Evolutionary conservation across 2,797 vertebrate species (phyloP).

Genomic region (Sus cebifrons): DNA sequence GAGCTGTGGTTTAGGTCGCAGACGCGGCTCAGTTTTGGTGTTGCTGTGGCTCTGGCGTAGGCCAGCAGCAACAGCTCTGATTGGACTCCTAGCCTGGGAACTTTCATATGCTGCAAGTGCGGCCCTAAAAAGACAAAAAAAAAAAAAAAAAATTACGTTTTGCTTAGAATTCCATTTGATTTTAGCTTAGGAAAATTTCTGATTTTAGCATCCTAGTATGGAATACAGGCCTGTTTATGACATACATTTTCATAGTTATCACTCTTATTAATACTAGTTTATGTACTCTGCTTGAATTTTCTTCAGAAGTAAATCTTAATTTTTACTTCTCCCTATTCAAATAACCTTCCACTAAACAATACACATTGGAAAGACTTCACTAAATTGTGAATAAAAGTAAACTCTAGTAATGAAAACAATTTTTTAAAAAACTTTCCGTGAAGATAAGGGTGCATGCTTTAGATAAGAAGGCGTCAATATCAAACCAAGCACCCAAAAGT

Average conservation of each 20-base stretch:
- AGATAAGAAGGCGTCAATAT: neutral
- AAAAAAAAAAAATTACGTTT: neutral
- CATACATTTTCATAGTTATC: neutral
- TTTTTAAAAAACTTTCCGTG: neutral
- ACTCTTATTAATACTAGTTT: neutral
- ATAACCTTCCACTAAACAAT: neutral
- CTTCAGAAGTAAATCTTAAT: neutral
- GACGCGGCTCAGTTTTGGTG: no score
- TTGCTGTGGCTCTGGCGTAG: no score
- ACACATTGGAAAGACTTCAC: neutral
- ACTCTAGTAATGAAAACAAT: neutral
- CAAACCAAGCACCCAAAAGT: slow-evolving; percentile 20
- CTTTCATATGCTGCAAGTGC: no score
- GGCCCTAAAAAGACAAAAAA: no score
- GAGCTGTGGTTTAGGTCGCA: no score
- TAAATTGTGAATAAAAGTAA: slow-evolving; percentile 9
- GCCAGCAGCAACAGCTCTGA: no score
- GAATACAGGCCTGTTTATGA: neutral
- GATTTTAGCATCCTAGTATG: neutral
- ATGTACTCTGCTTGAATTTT: neutral
- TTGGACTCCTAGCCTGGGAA: no score
- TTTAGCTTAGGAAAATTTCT: slow-evolving; percentile 13
- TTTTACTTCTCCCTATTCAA: neutral
- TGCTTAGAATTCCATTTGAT: slow-evolving; percentile 26
- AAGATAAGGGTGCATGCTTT: neutral